These are phyloP conservation scores for Epistrophe grossulariae DNA, from an alignment of 2,888 invertebrate species.

Conservation along the genomic window DNA sequence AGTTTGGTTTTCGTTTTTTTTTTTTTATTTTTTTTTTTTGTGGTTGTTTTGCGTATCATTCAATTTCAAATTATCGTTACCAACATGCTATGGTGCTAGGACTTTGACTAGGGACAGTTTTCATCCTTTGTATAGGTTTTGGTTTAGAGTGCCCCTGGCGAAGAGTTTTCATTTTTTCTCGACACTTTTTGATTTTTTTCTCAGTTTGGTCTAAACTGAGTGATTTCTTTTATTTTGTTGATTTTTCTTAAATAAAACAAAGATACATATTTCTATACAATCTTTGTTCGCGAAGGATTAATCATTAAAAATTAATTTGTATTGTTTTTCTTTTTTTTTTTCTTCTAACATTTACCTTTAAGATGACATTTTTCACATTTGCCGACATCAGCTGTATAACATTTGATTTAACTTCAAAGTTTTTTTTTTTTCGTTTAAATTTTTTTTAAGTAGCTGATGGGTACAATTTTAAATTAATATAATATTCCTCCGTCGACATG, in stretches of 20 bases:
- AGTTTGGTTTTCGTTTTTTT: conserved; percentile 17
- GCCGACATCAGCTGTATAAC: conserved; percentile 49
- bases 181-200: conserved; percentile 12
- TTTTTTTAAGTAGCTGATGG: conserved; percentile 8
- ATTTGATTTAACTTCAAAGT: conserved; percentile 32
- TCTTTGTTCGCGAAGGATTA: not conserved
- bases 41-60: conserved; percentile 59
- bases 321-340: not conserved
- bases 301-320: conserved; percentile 27
- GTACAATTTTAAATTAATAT: conserved; percentile 65
- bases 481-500: conserved; percentile 58
- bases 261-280: not conserved
- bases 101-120: conserved; percentile 43
- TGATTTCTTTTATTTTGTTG: conserved; percentile 4
- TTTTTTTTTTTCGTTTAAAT: not conserved
- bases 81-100: not conserved
- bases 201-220: not conserved
- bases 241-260: not conserved
- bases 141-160: not conserved
- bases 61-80: conserved; percentile 51
- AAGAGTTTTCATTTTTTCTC: conserved; percentile 26
- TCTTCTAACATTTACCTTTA: conserved; percentile 33
- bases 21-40: conserved; percentile 23
- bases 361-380: conserved; percentile 39
- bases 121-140: conserved; percentile 45